Evolutionary conservation across 2,888 invertebrate species (phyloP).

Genomic region (Phlogophora meticulosa): DNA sequence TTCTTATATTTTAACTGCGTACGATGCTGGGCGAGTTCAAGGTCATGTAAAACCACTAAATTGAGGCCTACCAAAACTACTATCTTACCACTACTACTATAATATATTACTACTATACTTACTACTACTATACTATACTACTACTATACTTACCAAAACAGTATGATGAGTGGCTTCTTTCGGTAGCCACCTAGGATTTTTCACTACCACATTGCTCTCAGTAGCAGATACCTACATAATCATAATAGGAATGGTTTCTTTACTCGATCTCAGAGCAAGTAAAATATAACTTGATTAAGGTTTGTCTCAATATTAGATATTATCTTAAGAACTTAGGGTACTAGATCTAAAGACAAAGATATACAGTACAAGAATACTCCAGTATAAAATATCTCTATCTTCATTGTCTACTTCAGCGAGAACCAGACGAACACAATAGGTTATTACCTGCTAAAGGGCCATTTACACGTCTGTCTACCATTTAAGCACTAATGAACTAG

Average conservation of each 20-base stretch:
- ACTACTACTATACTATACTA: no score
- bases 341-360: conserved; percentile 9
- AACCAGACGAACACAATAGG: conserved; percentile 31
- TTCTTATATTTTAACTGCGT: no score
- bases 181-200: background rate
- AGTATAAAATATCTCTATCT: conserved; percentile 16
- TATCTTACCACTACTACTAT: no score
- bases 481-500: conserved; percentile 41
- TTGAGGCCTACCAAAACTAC: no score
- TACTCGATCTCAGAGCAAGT: background rate
- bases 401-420: conserved; percentile 21
- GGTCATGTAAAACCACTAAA: no score
- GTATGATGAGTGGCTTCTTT: no score
- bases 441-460: conserved; percentile 9
- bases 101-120: no score
- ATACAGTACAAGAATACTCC: background rate
- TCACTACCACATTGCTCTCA: background rate
- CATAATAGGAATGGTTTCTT: background rate
- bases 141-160: no score
- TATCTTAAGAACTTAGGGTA: conserved; percentile 15
- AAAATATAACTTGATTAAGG: conserved; percentile 20
- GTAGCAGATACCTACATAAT: background rate
- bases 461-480: conserved; percentile 25
- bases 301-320: background rate
- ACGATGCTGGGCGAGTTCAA: no score